phyloP scores from a whole-genome alignment of 35 echinoderm and acorn worm species.

The Ophiothrix spiculata region DNA sequence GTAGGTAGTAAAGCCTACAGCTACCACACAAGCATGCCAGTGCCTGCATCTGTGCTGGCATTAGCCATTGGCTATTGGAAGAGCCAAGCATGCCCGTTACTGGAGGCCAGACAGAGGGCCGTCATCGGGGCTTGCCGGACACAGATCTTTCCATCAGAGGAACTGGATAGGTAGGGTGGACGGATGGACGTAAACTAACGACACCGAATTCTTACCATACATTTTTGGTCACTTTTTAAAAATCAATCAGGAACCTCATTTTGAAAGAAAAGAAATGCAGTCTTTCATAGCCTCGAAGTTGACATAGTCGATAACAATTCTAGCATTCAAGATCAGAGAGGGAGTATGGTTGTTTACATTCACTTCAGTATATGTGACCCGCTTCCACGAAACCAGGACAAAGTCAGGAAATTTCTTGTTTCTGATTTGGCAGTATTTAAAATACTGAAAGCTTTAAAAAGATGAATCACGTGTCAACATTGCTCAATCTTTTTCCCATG shows the following conservation, averaged over 20 bases:
- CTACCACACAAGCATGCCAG: constrained; percentile 33
- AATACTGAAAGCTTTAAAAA: no score
- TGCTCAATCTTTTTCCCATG: no score
- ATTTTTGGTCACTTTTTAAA: neutral
- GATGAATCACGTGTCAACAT: no score
- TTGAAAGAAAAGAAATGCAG: no score
- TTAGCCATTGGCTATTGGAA: constrained; percentile 59
- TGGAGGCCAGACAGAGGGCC: neutral
- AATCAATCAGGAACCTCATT: no score
- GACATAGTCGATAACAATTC: neutral
- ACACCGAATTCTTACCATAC: no score
- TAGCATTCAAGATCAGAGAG: neutral
- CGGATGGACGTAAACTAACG: neutral
- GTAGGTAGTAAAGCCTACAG: neutral
- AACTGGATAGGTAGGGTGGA: neutral
- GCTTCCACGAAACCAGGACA: no score
- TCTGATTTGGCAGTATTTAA: no score
- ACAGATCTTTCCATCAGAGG: neutral
- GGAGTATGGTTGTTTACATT: neutral
- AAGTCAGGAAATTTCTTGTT: no score
- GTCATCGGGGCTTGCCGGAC: neutral
- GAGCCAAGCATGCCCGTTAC: neutral
- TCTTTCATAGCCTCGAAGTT: neutral
- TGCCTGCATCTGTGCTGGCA: constrained; percentile 49
- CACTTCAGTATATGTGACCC: no score